Conservation (phyloP, 2,888 invertebrate species). For the Agriotes lineatus region DNA sequence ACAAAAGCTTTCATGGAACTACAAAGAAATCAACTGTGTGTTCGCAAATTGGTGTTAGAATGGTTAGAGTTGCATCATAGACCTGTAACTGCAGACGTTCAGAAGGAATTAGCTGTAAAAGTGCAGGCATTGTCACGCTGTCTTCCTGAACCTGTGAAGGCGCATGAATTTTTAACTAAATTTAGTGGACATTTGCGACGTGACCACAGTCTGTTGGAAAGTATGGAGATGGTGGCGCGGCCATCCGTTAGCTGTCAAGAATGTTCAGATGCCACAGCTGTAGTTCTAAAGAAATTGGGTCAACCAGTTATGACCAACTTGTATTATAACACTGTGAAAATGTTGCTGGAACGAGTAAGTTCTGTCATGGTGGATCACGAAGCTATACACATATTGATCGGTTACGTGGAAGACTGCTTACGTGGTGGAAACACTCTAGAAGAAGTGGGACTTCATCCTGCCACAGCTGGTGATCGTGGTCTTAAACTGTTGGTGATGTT, state of each 20-base stretch:
- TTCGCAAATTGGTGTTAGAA: conserved; percentile 86
- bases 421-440: conserved; percentile 77
- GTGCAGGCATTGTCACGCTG: conserved; percentile 80
- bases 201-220: conserved; percentile 77
- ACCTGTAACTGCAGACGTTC: conserved; percentile 75
- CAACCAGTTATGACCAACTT: conserved; percentile 95
- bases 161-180: conserved; percentile 87
- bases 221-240: conserved; percentile 89
- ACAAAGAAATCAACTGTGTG: conserved; percentile 90
- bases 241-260: conserved; percentile 94
- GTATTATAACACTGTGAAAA: conserved; percentile 96
- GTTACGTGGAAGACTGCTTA: conserved; percentile 77
- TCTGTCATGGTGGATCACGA: conserved; percentile 96
- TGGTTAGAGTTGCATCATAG: conserved; percentile 88
- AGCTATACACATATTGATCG: conserved; percentile 80
- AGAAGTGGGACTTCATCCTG: conserved; percentile 83
- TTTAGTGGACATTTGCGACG: conserved; percentile 84
- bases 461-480: conserved; percentile 89
- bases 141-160: conserved; percentile 92
- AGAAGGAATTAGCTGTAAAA: conserved; percentile 80
- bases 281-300: conserved; percentile 91
- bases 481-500: conserved; percentile 89
- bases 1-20: conserved; percentile 93
- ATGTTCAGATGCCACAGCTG: conserved; percentile 91
- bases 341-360: conserved; percentile 92